Evolutionary conservation across 2,113 vertebrate species (phyloP), one percentile per base, ranked within the genome.

Genomic region (Guaruba guarouba): DNA sequence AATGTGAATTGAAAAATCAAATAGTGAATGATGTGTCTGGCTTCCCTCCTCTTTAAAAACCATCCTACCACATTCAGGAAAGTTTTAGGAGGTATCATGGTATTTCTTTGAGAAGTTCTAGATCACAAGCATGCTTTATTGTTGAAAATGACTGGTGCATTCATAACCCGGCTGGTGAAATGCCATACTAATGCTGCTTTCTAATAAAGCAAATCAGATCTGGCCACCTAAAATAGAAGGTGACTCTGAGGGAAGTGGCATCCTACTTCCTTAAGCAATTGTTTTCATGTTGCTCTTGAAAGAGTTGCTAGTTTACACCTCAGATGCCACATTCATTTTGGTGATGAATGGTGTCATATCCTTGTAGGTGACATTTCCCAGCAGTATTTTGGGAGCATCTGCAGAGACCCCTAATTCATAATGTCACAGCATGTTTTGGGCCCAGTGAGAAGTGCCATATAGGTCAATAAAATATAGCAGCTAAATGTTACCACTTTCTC

Each of bases 391-490:
- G 88, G 88, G 77, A 96, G 73, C 57, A 35, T 92, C 90, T 82
- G 83, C 80, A 92, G 86, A 86, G 80, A 82, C 83, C 81, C 73
- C 88, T 93, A 25, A 69, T 96, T 88, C 94, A 91, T 84, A 91
- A 84, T 28, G 44, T 27, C 2, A 0, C 83, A 41, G 67, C 2
- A 0, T 66, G 66, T 75, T 71, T 69, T n/a, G 69, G 37, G 93
- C 41, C 88, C 69, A 4, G 0, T 31, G 69, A 92, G 86, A 69
- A 81, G 82, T 27, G 74, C 86, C 89, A 63, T 88, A 70, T 73
- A 87, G 86, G 95, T 89, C 91, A 94, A 92, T 92, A 93, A 94
- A 95, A 93, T 63, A 64, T 9, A 92, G 83, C 88, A 85, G 75
- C 88, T 93, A 96, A 96, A 96, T 82, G 86, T 63, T 76, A 17